Evolutionary conservation across 1,140 invertebrate genomes (phyloP).

Genomic region (Rhopalosiphum maidis): DNA sequence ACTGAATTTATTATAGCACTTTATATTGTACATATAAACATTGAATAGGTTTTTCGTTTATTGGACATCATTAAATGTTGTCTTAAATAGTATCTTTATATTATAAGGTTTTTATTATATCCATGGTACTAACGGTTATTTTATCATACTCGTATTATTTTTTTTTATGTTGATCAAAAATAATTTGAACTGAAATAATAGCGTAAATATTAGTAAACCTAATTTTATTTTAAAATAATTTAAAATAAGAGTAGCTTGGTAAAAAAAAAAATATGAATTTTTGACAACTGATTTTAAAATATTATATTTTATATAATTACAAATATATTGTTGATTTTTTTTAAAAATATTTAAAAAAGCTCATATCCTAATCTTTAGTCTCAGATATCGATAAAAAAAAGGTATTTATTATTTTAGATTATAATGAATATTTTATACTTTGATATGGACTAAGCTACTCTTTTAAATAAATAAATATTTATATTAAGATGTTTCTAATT

Average conservation of each 20-base stretch:
- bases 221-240: background rate
- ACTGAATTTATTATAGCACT: background rate
- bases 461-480: background rate
- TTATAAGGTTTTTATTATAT: background rate
- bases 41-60: background rate
- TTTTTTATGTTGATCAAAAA: background rate
- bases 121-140: background rate
- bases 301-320: background rate
- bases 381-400: background rate
- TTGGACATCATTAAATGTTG: background rate
- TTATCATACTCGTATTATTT: background rate
- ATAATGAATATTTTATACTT: background rate
- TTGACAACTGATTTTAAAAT: background rate
- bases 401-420: background rate
- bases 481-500: background rate
- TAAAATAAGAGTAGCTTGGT: background rate
- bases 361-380: background rate
- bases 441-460: background rate
- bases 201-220: background rate
- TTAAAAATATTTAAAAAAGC: background rate
- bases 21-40: background rate
- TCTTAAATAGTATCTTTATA: background rate
- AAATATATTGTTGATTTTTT: background rate
- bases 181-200: background rate
- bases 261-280: background rate